Base-by-base conservation (phyloP, 2,797 vertebrate species). In the Scarus forsteni region DNA sequence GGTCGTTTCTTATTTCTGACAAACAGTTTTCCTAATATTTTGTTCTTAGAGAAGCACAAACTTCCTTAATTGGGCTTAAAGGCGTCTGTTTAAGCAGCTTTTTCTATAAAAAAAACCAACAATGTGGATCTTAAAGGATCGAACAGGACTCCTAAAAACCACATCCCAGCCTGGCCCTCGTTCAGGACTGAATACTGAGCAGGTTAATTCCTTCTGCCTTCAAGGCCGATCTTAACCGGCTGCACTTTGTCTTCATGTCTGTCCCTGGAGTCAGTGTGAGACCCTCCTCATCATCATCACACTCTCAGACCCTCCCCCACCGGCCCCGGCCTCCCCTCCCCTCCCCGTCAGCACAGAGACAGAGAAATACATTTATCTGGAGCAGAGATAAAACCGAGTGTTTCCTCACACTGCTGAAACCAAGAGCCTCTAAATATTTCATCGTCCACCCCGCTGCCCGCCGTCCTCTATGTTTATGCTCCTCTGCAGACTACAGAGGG, bases 341-440 rank as follows among this genome's bases (percentile, higher is more conserved):
- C 57, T 46, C 61, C 60, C 75, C 57, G 43, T 74, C 63, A 50
- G 64, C 58, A 59, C 43, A 53, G 14, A 63, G 71, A 78, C 27
- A 79, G 60, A 76, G 79, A 84, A 74, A 86, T n/a, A 74, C 73
- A 75, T 83, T 77, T 84, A 27, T 77, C 77, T 78, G 77, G 66
- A 81, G 80, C 84, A 48, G 72, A 85, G 80, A 88, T 84, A 81
- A 90, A 87, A 81, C 83, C 65, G 76, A 77, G 50, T 81, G 39
- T 66, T 63, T 67, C 66, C 79, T 85, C 65, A 50, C 79, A 71
- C 55, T 36, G 56, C 79, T 66, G 77, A 84, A 65, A 62, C 80
- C 62, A 86, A 71, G 75, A 84, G 73, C 64, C 78, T 85, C 77
- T 93, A 90, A 92, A 92, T 92, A 90, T 93, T 93, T 93, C 58